A percentile compares a stretch with the other conserved stretches of the same genome.
phyloP scores from a whole-genome alignment of 2,797 vertebrate genomes.

The Spinus pinus region DNA sequence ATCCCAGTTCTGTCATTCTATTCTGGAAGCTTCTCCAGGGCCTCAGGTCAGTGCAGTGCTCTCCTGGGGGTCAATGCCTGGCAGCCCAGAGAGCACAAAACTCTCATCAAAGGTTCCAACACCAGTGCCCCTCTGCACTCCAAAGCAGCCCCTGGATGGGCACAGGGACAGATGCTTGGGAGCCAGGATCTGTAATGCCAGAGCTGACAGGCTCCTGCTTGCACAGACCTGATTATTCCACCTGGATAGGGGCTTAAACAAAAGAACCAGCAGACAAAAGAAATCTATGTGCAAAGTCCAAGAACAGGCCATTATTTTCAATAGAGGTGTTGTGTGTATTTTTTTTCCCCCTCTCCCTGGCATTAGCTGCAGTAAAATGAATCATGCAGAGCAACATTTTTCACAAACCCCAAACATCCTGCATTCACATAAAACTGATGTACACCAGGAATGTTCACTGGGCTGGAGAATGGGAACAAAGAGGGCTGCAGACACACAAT shows the following conservation, averaged over 20 bases:
- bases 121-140: too few species aligned
- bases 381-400: slow-evolving; percentile 54
- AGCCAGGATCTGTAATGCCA: background rate
- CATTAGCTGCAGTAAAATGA: slow-evolving; percentile 63
- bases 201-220: slow-evolving; percentile 33
- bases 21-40: background rate
- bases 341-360: background rate
- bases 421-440: slow-evolving; percentile 45
- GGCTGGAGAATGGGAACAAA: slow-evolving; percentile 50
- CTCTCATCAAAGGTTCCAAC: background rate
- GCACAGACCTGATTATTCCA: slow-evolving; percentile 51
- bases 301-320: slow-evolving; percentile 60
- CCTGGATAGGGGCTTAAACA: slow-evolving; percentile 54
- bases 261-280: slow-evolving; percentile 52
- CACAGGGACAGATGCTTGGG: background rate
- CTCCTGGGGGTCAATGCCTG: background rate
- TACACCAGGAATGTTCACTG: slow-evolving; percentile 50
- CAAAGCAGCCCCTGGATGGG: background rate
- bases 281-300: slow-evolving; percentile 52
- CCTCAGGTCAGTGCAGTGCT: background rate
- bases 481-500: slow-evolving; percentile 57
- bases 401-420: slow-evolving; percentile 56
- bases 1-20: background rate
- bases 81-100: background rate
- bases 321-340: slow-evolving; percentile 19